Evolutionary conservation across 2,888 invertebrate species (phyloP).

Genomic region (Cheilosia grossa): DNA sequence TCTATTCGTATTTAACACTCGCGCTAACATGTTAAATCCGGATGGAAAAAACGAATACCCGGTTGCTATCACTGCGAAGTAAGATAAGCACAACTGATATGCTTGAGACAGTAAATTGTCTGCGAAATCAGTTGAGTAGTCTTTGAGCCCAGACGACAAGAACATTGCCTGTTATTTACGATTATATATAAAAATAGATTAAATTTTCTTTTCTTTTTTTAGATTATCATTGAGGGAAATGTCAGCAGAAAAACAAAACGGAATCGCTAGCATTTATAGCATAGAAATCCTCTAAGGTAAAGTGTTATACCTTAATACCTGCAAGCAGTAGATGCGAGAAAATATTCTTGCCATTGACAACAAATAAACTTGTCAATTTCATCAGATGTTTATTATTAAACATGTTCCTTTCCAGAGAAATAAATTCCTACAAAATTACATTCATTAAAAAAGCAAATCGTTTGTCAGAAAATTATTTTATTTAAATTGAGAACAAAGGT

Average conservation of each 20-base stretch:
- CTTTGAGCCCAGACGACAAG: not conserved
- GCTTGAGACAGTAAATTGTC: too few relatives aligned
- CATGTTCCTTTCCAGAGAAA: conserved; percentile 19
- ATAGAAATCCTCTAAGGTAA: conserved; percentile 81
- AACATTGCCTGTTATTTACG: not conserved
- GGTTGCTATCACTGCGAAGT: too few relatives aligned
- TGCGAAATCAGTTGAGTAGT: not conserved
- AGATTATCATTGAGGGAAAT: conserved; percentile 83
- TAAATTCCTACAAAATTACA: conserved; percentile 14
- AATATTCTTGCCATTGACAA: conserved; percentile 43
- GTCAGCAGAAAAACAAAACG: conserved; percentile 83
- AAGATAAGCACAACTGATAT: too few relatives aligned
- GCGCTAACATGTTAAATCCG: too few relatives aligned
- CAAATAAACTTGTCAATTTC: conserved; percentile 12
- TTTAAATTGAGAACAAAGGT: not conserved
- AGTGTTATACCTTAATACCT: conserved; percentile 36
- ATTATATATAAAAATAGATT: not conserved
- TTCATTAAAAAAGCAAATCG: not conserved
- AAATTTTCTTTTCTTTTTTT: conserved; percentile 38
- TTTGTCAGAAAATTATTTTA: conserved; percentile 1
- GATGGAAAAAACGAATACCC: too few relatives aligned
- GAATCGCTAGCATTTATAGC: conserved; percentile 83
- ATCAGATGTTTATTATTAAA: conserved; percentile 23
- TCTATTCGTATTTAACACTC: too few relatives aligned
- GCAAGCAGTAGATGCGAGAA: conserved; percentile 2